phyloP scores from a whole-genome alignment of 2,113 vertebrate genomes.

The Capreolus pygargus region DNA sequence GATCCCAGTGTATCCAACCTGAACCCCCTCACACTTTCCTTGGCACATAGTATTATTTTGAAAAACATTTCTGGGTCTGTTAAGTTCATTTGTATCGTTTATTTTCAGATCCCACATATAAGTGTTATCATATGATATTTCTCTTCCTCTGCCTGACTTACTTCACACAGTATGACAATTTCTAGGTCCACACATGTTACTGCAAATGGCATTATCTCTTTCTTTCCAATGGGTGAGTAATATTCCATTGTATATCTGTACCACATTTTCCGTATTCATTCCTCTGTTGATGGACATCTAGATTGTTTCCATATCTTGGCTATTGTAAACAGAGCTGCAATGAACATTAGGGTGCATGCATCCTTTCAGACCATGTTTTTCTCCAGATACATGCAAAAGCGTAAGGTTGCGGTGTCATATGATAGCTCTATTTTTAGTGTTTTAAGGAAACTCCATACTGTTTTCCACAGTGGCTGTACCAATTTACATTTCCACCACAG shows the following conservation, averaged over 20 bases:
- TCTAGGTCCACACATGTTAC: neutral
- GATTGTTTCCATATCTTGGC: neutral
- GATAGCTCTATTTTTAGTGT: neutral
- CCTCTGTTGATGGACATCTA: neutral
- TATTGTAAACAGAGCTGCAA: neutral
- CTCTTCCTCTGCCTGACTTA: neutral
- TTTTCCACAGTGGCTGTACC: neutral
- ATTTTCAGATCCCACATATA: neutral
- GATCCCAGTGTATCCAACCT: neutral
- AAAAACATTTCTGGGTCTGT: neutral
- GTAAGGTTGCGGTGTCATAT: fast-evolving
- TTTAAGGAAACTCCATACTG: neutral
- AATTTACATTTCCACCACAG: neutral
- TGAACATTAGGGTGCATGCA: neutral
- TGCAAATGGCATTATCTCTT: neutral
- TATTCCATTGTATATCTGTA: neutral
- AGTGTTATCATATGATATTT: neutral
- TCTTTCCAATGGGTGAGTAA: neutral
- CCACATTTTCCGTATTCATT: neutral
- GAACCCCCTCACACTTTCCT: neutral
- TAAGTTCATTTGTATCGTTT: neutral
- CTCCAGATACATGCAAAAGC: neutral
- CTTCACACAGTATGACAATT: neutral
- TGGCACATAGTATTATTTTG: neutral
- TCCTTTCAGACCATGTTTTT: neutral